Conservation (phyloP, 1,140 invertebrate genomes). For the Drosophila watanabei region DNA sequence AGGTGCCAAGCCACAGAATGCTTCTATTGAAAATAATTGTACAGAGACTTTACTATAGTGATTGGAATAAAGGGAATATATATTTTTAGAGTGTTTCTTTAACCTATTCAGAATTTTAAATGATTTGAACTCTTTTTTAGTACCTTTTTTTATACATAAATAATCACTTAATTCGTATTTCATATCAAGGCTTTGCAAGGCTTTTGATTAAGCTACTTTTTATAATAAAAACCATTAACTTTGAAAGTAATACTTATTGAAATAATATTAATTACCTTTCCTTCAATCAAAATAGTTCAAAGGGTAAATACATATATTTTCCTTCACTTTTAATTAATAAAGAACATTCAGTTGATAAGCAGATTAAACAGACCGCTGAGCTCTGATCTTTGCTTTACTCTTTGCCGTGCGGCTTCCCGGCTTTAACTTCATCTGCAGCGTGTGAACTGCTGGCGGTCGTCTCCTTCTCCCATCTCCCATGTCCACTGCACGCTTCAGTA, state of each 20-base stretch:
- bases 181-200: neutral
- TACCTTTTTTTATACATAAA: neutral
- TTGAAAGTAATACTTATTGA: neutral
- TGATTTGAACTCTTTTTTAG: neutral
- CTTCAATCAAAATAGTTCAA: neutral
- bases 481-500: constrained; percentile 76
- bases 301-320: neutral
- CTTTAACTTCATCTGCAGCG: constrained; percentile 49
- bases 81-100: neutral
- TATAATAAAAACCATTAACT: neutral
- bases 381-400: constrained; percentile 9
- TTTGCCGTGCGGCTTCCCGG: constrained; percentile 29
- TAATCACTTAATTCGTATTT: neutral
- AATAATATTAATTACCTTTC: neutral
- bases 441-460: constrained; percentile 63
- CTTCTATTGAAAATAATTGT: neutral
- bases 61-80: neutral
- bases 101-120: neutral
- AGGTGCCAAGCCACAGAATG: constrained; percentile 12
- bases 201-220: neutral
- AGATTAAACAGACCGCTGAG: constrained; percentile 9
- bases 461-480: constrained; percentile 39
- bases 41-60: neutral
- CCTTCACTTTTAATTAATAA: neutral
- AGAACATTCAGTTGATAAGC: neutral